Percentiles rank a stretch among this genome's conserved stretches.
These are phyloP conservation scores for Rhinolophus sinicus DNA, from an alignment of 2,113 vertebrate species.

Conservation along the genomic window DNA sequence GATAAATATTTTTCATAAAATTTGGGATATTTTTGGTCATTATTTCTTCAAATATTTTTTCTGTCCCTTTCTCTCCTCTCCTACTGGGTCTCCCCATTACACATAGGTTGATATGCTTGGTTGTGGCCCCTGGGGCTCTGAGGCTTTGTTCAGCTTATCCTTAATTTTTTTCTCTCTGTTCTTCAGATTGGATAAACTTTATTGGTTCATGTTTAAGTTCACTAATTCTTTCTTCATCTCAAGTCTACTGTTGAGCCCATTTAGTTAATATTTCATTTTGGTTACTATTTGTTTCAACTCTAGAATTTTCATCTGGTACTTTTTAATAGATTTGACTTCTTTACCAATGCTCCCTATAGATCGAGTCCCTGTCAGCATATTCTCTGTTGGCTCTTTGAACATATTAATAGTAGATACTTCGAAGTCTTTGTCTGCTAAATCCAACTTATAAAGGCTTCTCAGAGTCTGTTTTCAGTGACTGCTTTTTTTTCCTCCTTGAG, in stretches of 20 bases:
- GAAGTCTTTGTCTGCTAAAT: neutral
- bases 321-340: constrained; percentile 7
- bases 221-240: neutral
- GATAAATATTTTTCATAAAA: neutral
- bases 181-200: neutral
- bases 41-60: constrained; percentile 29
- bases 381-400: neutral
- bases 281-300: neutral
- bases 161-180: neutral
- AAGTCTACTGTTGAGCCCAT: neutral
- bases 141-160: neutral
- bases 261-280: neutral
- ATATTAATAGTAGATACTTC: neutral
- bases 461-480: neutral
- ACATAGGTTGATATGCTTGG: neutral
- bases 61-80: neutral
- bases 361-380: neutral
- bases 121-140: neutral
- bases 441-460: neutral
- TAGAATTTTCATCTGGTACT: neutral
- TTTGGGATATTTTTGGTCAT: neutral
- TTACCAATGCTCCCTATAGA: neutral
- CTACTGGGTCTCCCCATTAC: neutral
- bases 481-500: neutral
- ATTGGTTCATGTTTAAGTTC: neutral